Evolutionary conservation across 2,797 vertebrate species (phyloP), one percentile per base, ranked within the genome.

Genomic region (Avahi laniger): DNA sequence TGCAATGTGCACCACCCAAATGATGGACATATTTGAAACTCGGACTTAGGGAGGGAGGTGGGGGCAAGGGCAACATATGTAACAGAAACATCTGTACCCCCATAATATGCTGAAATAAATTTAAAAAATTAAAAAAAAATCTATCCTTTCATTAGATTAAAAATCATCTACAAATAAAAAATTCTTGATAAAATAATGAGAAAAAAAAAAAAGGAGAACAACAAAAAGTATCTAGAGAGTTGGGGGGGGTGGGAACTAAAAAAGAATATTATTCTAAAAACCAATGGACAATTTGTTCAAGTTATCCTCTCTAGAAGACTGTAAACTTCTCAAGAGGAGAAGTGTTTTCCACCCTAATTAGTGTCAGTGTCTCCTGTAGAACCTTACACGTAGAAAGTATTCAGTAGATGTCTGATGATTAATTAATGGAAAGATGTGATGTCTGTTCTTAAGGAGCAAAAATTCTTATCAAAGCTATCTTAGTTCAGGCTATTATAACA

Each of bases 181-280:
- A n/a, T n/a, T n/a, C n/a, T n/a, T n/a, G n/a, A n/a, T n/a, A n/a
- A n/a, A n/a, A n/a, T n/a, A n/a, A n/a, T n/a, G n/a, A n/a, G n/a
- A n/a, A n/a, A n/a, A n/a, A n/a, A n/a, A 6, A 2, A 63, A 79
- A 73, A 61, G 18, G 26, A 84, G 26, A 82, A n/a, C 43, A 50
- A n/a, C 38, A 67, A 72, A 85, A 95, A 26, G 41, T 75, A 70
- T 87, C 26, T 52, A 61, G 15, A 52, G 38, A 30, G 35, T 9
- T 61, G 76, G 24, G 35, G 20, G 4, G 33, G n/a, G 50, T 17
- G 85, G 78, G 67, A 33, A n/a, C 5, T 28, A 35, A 91, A 93
- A 94, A 46, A 69, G 4, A 89, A 35, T 28, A n/a, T 69, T 80
- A 91, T 87, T 78, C 57, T 94, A 35, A 69, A 94, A 84, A 91